These are phyloP conservation scores for Protosalanx chinensis DNA, from an alignment of 2,797 vertebrate genomes.

Conservation along the genomic window DNA sequence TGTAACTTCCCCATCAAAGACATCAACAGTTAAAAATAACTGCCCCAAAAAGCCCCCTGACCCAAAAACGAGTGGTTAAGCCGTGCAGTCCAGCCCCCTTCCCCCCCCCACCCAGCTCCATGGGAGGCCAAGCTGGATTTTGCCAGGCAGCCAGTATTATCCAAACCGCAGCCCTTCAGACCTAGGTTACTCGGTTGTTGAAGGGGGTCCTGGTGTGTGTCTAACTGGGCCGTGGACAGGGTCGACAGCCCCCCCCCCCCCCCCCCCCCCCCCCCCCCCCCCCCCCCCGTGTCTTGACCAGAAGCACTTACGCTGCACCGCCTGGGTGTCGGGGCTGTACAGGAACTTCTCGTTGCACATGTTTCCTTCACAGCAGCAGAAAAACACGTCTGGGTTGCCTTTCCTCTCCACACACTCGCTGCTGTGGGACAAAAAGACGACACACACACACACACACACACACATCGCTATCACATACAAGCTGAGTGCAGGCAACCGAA, in stretches of 20 bases:
- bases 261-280: conserved; percentile 36
- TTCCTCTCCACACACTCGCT: conserved; percentile 90
- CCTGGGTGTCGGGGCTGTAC: conserved; percentile 82
- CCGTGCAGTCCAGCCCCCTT: conserved; percentile 41
- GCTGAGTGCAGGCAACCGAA: conserved; percentile 62
- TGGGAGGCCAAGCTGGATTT: conserved; percentile 45
- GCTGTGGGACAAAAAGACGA: conserved; percentile 56
- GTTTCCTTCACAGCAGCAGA: conserved; percentile 96
- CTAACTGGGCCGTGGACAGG: too few species aligned
- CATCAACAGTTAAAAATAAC: conserved; percentile 60
- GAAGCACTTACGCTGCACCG: conserved; percentile 72
- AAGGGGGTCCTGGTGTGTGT: too few species aligned
- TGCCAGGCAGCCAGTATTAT: conserved; percentile 29
- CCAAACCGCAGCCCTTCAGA: conserved; percentile 12
- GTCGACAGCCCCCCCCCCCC: conserved; percentile 38
- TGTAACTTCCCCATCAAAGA: background rate
- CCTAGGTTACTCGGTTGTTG: background rate
- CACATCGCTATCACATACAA: conserved; percentile 2
- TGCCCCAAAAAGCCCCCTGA: conserved; percentile 32
- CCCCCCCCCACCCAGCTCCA: conserved; percentile 46
- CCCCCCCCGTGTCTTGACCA: background rate
- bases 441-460: conserved; percentile 36
- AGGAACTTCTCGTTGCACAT: conserved; percentile 92
- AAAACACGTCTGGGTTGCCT: conserved; percentile 92
- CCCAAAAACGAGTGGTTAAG: conserved; percentile 23